Evolutionary conservation across 2,888 invertebrate genomes (phyloP).

Genomic region (Plebejus argus): DNA sequence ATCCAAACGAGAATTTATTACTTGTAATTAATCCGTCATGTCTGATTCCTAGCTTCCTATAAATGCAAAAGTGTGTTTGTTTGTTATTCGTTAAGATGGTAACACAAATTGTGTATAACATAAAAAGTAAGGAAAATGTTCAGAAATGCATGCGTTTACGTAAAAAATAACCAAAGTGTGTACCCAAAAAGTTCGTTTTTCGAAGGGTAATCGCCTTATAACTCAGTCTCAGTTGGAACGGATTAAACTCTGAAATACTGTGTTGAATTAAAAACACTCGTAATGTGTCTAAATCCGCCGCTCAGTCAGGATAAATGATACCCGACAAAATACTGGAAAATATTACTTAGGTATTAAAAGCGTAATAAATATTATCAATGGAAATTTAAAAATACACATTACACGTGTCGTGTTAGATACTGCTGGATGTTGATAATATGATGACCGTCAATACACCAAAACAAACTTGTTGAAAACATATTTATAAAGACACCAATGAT

Average conservation of each 20-base stretch:
- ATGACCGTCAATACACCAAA: too few relatives aligned
- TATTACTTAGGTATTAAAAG: neutral
- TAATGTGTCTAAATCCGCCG: neutral
- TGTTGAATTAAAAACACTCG: neutral
- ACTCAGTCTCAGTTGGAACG: neutral
- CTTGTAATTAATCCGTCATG: neutral
- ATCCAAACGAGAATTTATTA: neutral
- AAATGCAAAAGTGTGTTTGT: neutral
- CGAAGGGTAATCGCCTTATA: neutral
- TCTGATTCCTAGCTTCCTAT: neutral
- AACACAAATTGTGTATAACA: neutral
- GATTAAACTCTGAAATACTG: slow-evolving; percentile 8
- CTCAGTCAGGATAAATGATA: neutral
- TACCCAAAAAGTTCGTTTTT: neutral
- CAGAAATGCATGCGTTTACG: neutral
- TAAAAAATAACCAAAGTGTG: neutral
- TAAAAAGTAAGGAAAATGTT: neutral
- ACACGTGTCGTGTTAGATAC: too few relatives aligned
- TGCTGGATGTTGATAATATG: too few relatives aligned
- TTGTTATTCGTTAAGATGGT: neutral
- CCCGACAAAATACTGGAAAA: neutral
- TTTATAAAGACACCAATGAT: too few relatives aligned
- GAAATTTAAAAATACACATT: too few relatives aligned
- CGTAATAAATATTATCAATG: neutral
- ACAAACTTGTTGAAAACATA: too few relatives aligned